A percentile compares a stretch with the other conserved stretches of the same genome.
phyloP scores from a whole-genome alignment of 1,140 invertebrate species.

The Bombus picipes region DNA sequence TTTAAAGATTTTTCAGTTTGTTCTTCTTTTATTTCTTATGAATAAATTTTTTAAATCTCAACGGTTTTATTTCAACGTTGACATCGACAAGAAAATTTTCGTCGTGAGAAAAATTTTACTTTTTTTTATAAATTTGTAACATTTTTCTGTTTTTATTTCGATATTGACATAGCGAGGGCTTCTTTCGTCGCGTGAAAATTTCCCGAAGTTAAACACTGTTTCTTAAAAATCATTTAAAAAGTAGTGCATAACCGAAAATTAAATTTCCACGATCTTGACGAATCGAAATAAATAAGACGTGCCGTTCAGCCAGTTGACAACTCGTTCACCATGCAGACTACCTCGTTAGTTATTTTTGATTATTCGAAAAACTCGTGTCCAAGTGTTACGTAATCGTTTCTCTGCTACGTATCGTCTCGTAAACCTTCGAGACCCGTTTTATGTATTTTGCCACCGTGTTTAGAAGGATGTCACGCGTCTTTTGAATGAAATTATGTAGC shows the following conservation, averaged over 20 bases:
- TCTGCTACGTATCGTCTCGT: neutral
- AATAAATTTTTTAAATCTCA: neutral
- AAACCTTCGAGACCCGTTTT: neutral
- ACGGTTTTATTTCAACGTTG: too few species aligned
- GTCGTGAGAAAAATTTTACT: too few species aligned
- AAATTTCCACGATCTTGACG: neutral
- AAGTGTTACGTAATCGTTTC: conserved; percentile 7
- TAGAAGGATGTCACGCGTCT: neutral
- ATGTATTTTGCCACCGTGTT: neutral
- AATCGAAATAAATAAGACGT: conserved; percentile 16
- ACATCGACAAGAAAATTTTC: too few species aligned
- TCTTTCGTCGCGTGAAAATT: neutral
- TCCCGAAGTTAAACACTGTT: neutral
- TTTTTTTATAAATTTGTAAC: too few species aligned
- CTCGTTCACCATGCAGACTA: neutral
- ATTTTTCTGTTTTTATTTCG: too few species aligned
- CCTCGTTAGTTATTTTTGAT: conserved; percentile 12
- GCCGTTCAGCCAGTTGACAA: neutral
- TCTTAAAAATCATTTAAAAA: neutral
- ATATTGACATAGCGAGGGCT: too few species aligned
- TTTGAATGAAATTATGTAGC: neutral
- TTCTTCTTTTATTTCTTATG: neutral
- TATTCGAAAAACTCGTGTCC: conserved; percentile 20
- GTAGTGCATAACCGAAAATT: neutral
- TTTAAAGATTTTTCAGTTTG: neutral